Evolutionary conservation across 2,888 invertebrate genomes (phyloP), one percentile per base, ranked within the genome.

Genomic region (Pedicia rivosa): DNA sequence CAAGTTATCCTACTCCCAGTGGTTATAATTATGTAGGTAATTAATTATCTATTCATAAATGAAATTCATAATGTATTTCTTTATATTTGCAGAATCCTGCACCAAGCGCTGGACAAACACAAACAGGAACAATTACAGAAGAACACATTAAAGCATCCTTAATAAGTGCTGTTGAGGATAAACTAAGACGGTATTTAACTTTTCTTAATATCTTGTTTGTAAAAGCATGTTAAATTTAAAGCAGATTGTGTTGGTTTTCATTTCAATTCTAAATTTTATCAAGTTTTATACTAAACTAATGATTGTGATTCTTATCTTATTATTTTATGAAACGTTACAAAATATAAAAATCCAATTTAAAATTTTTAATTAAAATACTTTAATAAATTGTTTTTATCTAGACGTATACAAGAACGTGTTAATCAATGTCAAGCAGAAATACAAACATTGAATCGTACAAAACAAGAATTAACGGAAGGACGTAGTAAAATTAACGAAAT

Each of bases 121-220:
- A 15, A 39, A 66, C 61, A 22, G 83, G 84, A 14, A 88, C 88
- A n/a, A 90, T 92, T 40, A 83, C 91, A 33, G 90, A 94, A 50
- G 91, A 94, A 54, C 92, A 95, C 55, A 87, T 98, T 43, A 77
- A 86, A 53, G 88, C 84, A 17, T 97, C 95, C 2, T 65, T 98
- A 15, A 63, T 94, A 13, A 90, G 92, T 39, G 97, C 95, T 16
- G 86, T 97, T 2, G 90, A 94, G 59, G 95, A 98, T 56, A 94
- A 92, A 62, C 61, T 98, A 45, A 71, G 81, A 48, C 58, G 38
- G 35, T 24, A 24, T 10, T 5, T 12, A 15, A 12, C 10, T n/a
- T 8, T 15, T 28, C 13, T 5, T 12, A 28, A 12, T 13, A 28
- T 12, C 13, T 28, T 5, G 9, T 28, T 15, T 24, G 3, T 24